A percentile compares a stretch with the other conserved stretches of the same genome.
These are phyloP conservation scores for Amblyopsis hoosieri DNA, from an alignment of 2,797 vertebrate genomes.

Conservation along the genomic window DNA sequence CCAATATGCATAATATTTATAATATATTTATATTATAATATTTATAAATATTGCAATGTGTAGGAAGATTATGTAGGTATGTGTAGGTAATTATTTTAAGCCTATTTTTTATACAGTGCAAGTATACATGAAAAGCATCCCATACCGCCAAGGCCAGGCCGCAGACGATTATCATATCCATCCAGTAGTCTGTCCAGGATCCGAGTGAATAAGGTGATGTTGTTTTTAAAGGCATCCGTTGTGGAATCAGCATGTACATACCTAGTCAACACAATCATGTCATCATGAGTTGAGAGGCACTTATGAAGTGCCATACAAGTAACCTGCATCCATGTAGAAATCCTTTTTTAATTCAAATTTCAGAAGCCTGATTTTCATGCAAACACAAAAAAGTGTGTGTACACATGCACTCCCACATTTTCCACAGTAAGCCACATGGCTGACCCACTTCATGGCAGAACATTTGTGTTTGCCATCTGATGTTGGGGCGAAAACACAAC, in stretches of 20 bases:
- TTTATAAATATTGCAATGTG: too few relatives aligned
- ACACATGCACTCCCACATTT: conserved; percentile 22
- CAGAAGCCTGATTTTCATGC: neutral
- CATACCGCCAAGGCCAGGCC: conserved; percentile 97
- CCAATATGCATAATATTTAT: neutral
- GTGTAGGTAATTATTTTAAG: neutral
- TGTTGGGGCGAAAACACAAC: conserved; percentile 59
- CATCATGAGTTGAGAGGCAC: neutral
- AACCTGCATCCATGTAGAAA: too few relatives aligned
- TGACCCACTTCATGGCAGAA: conserved; percentile 63
- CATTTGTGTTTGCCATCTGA: conserved; percentile 59
- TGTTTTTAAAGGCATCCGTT: conserved; percentile 94
- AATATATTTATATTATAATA: too few relatives aligned
- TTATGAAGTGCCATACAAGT: too few relatives aligned
- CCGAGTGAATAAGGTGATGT: conserved; percentile 96
- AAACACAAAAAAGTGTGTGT: neutral
- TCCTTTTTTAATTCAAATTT: too few relatives aligned
- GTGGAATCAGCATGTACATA: conserved; percentile 83
- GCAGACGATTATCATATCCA: conserved; percentile 97
- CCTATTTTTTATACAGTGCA: neutral
- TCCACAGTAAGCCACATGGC: conserved; percentile 38
- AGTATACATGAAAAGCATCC: conserved; percentile 14
- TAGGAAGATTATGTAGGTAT: too few relatives aligned
- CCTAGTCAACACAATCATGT: conserved; percentile 71
- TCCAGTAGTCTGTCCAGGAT: conserved; percentile 98